A percentile compares a stretch with the other conserved stretches of the same genome.
Conservation (phyloP, 2,888 invertebrate species). For the Linnaemya vulpina region DNA sequence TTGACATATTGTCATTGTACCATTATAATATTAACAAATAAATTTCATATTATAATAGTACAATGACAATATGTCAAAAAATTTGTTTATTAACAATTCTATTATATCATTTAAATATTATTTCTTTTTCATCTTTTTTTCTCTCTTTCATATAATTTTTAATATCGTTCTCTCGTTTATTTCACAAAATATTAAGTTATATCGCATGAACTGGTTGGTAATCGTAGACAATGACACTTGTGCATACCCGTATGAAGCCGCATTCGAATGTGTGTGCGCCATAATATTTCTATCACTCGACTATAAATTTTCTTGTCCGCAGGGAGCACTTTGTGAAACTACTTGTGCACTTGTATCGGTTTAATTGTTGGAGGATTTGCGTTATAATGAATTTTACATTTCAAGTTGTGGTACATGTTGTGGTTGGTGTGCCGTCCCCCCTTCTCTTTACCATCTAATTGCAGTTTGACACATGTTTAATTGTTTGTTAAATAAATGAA, state of each 20-base stretch:
- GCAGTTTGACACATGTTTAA: conserved; percentile 60
- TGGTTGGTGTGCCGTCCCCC: conserved; percentile 4
- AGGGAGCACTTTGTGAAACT: conserved; percentile 28
- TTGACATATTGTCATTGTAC: too few relatives aligned
- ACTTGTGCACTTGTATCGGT: conserved; percentile 28
- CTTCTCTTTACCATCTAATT: background rate
- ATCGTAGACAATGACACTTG: conserved; percentile 17
- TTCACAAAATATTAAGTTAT: conserved; percentile 36
- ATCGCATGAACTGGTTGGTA: conserved; percentile 43
- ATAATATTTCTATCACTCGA: conserved; percentile 39
- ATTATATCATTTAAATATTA: conserved; percentile 9
- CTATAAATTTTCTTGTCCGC: conserved; percentile 28
- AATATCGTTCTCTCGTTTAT: conserved; percentile 8
- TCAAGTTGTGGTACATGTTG: conserved; percentile 52
- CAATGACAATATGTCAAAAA: too few relatives aligned
- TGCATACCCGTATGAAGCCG: conserved; percentile 16
- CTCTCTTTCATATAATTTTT: conserved; percentile 18
- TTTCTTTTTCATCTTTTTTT: conserved; percentile 17
- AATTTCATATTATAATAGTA: too few relatives aligned
- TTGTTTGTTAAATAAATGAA: conserved; percentile 41
- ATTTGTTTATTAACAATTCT: too few relatives aligned
- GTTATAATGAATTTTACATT: conserved; percentile 23
- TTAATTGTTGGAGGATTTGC: conserved; percentile 35
- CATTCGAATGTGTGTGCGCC: conserved; percentile 29
- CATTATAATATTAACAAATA: too few relatives aligned